Base-by-base conservation (phyloP, 2,888 invertebrate genomes). In the Orthonychiurus folsomi region DNA sequence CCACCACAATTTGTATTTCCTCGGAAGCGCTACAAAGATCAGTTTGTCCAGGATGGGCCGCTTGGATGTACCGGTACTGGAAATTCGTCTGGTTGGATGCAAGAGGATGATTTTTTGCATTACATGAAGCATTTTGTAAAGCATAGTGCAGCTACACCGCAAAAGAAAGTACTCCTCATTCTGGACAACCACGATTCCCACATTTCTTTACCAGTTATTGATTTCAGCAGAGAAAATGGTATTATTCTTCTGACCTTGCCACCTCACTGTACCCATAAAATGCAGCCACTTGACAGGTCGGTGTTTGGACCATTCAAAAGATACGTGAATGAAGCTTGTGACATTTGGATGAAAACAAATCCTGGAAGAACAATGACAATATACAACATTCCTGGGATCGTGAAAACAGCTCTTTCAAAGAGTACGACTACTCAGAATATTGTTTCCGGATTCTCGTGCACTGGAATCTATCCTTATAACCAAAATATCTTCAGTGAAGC, bases 41-140 rank as follows among this genome's bases (percentile, higher is more conserved):
- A 78, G 79, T 1, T 87, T 87, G 2, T 88, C 86, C 1, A 86
- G 86, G 0, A 76, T 78, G 24, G 79, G 78, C 50, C 82, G 83
- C 26, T 87, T 86, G 77, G 77, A 75, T n/a, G 84, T 84, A 75
- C 83, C 86, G 82, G 71, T 20, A 61, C 63, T 28, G 69, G 69
- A 5, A 70, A 71, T 54, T 60, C 60, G 9, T 65, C 66, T 61
- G 75, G 75, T 3, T 75, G 75, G 75, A 74, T 74, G 73, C 70
- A 67, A 48, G 66, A 67, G 59, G 68, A 69, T 12, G 72, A 72
- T 27, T 75, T 75, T 64, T 48, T 62, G 5, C 15, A 59, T 3
- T 73, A 67, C 62, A 48, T 74, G 47, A 56, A 72, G 57, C 74
- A 74, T 63, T 74, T 75, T 62, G 64, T 70, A 5, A 59, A 66